Conservation (phyloP, 2,113 vertebrate species). For the Bos taurus region ARS-UCD2.0 NC_037343.1:62742501-62743000, state of each 20-base stretch:
- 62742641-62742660: background rate
- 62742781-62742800: background rate
- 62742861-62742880: background rate
- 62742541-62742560: background rate
- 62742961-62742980: background rate
- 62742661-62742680: background rate
- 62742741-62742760: too few species aligned
- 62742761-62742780: background rate
- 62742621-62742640: background rate
- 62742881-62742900: background rate
- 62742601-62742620: background rate
- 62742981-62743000: background rate
- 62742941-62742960: background rate
- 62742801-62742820: accelerated
- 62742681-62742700: background rate
- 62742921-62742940: background rate
- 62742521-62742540: background rate
- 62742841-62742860: background rate
- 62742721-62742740: too few species aligned
- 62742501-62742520: background rate
- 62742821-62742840: background rate
- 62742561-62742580: background rate
- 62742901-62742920: background rate
- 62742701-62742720: background rate
- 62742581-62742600: background rate